Conservation (phyloP, 2,797 vertebrate genomes). For the Xenops minutus region DNA sequence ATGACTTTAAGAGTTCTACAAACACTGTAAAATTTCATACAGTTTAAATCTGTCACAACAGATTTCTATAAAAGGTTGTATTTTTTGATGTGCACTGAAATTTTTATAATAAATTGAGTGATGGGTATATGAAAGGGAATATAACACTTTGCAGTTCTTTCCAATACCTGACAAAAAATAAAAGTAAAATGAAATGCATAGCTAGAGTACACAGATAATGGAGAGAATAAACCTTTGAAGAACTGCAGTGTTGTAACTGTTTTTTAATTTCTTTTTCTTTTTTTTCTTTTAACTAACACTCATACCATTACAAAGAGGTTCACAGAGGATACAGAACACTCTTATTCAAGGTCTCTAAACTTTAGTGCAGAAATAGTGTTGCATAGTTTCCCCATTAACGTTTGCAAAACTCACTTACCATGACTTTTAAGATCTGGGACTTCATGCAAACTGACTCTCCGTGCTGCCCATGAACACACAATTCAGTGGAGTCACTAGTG, state of each 20-base stretch:
- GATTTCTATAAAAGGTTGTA: not conserved
- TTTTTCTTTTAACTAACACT: not conserved
- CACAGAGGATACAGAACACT: not conserved
- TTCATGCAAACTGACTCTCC: not conserved
- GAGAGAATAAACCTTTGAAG: not conserved
- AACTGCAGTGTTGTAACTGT: not conserved
- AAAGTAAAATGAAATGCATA: not conserved
- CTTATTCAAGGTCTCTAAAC: not conserved
- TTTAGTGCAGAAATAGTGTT: not conserved
- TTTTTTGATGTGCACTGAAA: not conserved
- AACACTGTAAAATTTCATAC: not conserved
- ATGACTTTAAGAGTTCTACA: not conserved
- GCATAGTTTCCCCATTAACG: not conserved
- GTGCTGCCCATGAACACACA: not conserved
- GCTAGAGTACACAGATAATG: not conserved
- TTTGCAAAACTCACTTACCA: not conserved
- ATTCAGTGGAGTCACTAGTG: not conserved
- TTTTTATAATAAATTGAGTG: constrained; percentile 35
- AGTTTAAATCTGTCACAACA: not conserved
- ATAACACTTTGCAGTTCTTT: not conserved
- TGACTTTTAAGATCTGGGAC: not conserved
- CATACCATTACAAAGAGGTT: not conserved
- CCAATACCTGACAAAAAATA: not conserved
- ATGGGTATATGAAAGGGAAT: not conserved
- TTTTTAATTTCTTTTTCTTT: not conserved